phyloP scores from a whole-genome alignment of 2,113 vertebrate genomes.

The Lamprotornis superbus region DNA sequence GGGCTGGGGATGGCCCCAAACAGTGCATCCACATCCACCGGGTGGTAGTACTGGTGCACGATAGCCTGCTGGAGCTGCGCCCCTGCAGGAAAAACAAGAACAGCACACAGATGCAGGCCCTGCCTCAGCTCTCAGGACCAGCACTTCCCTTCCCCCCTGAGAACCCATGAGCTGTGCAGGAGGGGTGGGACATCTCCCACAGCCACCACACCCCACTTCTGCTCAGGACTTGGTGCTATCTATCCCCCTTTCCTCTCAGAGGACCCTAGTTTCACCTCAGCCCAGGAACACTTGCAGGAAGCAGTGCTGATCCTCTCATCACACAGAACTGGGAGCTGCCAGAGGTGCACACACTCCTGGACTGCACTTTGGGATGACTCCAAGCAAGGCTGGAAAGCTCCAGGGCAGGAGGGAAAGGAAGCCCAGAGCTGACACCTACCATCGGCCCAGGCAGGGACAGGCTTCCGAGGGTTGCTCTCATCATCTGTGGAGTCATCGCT shows the following conservation, averaged over 20 bases:
- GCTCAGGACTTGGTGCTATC: rapidly evolving
- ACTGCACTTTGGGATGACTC: rapidly evolving
- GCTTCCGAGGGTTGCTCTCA: constrained; percentile 88
- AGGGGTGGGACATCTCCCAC: rapidly evolving
- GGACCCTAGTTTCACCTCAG: neutral
- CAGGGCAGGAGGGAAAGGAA: neutral
- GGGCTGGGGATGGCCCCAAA: constrained; percentile 82
- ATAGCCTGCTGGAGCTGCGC: constrained; percentile 80
- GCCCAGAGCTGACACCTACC: constrained; percentile 64
- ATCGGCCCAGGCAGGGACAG: constrained; percentile 88
- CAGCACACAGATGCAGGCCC: rapidly evolving
- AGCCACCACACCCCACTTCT: rapidly evolving
- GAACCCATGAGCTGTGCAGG: neutral
- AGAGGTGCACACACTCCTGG: rapidly evolving
- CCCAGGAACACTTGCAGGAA: rapidly evolving
- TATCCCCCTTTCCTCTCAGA: too few relatives aligned
- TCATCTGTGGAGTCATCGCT: constrained; percentile 96
- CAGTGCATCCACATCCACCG: constrained; percentile 71
- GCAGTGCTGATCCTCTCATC: rapidly evolving
- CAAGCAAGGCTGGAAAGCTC: neutral
- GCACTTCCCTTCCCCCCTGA: neutral
- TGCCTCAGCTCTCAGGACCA: rapidly evolving
- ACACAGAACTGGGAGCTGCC: neutral
- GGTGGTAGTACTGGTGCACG: constrained; percentile 86
- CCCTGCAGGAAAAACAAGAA: neutral